Evolutionary conservation across 2,113 vertebrate species (phyloP), one percentile per base, ranked within the genome.

Genomic region (Monopterus albus): DNA sequence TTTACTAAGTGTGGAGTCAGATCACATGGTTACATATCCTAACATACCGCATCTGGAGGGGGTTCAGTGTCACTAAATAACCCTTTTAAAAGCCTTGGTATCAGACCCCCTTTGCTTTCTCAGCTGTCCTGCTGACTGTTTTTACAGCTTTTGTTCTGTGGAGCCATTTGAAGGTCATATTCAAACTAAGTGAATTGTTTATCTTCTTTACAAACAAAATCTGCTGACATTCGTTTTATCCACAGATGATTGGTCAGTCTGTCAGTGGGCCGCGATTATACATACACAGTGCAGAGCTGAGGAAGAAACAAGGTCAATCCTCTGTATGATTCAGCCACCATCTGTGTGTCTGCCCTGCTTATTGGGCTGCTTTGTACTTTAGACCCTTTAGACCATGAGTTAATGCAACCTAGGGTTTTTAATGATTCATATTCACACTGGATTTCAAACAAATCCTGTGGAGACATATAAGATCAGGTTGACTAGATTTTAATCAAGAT

Each of bases 281-380:
- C n/a, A 63, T 47, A 76, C 63, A 78, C 72, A 85, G 88, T 89
- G 87, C 80, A 86, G 77, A 89, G 64, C 71, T 72, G 71, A 68
- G 20, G 55, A 58, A 33, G 55, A 82, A 89, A 90, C 67, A 84
- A 78, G 87, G 86, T 87, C 88, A 91, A 89, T 91, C 84, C 82
- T 85, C 62, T 61, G 47, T 64, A 52, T 69, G 81, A 86, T 88
- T 58, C 88, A 68, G 72, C 38, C 77, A 64, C 85, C 85, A 90
- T 89, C 88, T 91, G 82, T 72, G 70, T 57, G 75, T 10, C 72
- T 63, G 79, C 51, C 66, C 75, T 78, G 70, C n/a, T 84, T 85
- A 82, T 81, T 80, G 64, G 63, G 68, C 63, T 64, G 56, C 68
- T 78, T 78, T 72, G 65, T 74, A 58, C 36, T 79, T 72, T 58